Conservation (phyloP, 2,888 invertebrate species). For the Apotomis turbidana region DNA sequence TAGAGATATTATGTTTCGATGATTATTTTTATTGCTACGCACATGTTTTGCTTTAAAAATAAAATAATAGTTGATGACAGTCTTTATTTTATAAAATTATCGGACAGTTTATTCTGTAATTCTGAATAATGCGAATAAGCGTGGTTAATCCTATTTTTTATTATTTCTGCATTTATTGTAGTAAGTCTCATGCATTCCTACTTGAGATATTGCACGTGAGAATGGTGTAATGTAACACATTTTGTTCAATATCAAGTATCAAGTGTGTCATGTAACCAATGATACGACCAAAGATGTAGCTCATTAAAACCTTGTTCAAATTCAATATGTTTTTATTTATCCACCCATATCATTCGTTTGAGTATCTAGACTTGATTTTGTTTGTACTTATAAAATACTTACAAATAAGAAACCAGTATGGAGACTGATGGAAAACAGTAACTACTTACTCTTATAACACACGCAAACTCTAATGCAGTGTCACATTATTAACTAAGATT, state of each 20-base stretch:
- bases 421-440: too few relatives aligned
- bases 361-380: background rate
- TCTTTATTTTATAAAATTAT: background rate
- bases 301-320: constrained; percentile 80
- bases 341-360: background rate
- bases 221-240: constrained; percentile 50
- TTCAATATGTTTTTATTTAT: constrained; percentile 56
- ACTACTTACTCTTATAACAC: too few relatives aligned
- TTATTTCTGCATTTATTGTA: constrained; percentile 66
- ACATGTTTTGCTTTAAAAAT: too few relatives aligned
- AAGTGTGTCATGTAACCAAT: constrained; percentile 83
- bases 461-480: too few relatives aligned
- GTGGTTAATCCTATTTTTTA: constrained; percentile 43
- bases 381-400: too few relatives aligned
- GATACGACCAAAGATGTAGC: constrained; percentile 87
- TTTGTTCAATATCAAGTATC: constrained; percentile 51
- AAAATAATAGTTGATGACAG: too few relatives aligned
- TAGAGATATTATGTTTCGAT: too few relatives aligned
- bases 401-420: too few relatives aligned
- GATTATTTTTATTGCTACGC: too few relatives aligned
- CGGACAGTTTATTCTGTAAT: background rate
- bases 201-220: constrained; percentile 53
- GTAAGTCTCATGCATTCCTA: constrained; percentile 68
- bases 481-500: too few relatives aligned
- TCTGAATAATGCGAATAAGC: constrained; percentile 6